Base-by-base conservation (phyloP, 2,113 vertebrate genomes). In the Arenaria interpres region DNA sequence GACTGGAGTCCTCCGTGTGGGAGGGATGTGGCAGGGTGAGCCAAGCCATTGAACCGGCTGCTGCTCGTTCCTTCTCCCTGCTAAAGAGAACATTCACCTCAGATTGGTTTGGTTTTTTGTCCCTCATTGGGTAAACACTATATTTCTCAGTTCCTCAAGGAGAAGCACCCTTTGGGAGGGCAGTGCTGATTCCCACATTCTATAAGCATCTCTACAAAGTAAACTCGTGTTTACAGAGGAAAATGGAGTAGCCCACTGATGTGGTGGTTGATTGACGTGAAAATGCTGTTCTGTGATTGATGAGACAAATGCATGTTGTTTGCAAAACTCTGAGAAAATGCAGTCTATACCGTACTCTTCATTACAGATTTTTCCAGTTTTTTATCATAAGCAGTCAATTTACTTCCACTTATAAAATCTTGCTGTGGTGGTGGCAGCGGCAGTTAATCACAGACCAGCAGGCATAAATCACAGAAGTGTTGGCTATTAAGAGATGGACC, bases 381-480 rank as follows among this genome's bases (percentile, higher is more conserved):
- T 28, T 91, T 66, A 69, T 86, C 88, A 25, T 77, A 79, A 81
- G 63, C 63, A 71, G 75, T 84, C 75, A 66, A 74, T 94, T 93
- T 79, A 28, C 48, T 91, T 86, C 59, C 83, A 75, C 25, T 93
- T 96, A 82, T 14, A 88, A 71, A 59, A 60, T 89, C 94, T 95
- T 94, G 77, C 60, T 41, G 54, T 37, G 41, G 39, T 83, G 46
- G 30, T 51, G 72, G 56, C 20, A 13, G 56, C 20, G 15, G 39
- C 41, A 14, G 56, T 77, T 95, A 93, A 84, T 96, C 48, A 33
- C 75, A 83, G 64, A 90, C 67, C 84, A 88, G 53, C 57, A 50
- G 88, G 89, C 43, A 89, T 67, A 94, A 90, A 94, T 93, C 59
- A 39, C 10, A 3, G 28, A 35, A 43, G 41, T 50, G 37, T 25